A percentile compares a stretch with the other conserved stretches of the same genome.
Evolutionary conservation across 2,113 vertebrate species (phyloP).

Genomic region (Leptodactylus fuscus): DNA sequence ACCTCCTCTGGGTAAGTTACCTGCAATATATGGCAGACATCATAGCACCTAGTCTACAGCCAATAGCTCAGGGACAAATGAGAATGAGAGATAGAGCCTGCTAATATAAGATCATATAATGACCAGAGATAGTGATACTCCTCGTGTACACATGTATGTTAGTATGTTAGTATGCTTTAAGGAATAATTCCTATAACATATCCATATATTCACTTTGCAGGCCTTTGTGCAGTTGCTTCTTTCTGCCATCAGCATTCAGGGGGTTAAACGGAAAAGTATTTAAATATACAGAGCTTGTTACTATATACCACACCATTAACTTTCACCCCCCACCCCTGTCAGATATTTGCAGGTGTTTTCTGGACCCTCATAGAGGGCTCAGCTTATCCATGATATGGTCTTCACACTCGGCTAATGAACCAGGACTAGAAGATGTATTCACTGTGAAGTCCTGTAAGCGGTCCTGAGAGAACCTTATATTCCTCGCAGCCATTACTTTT

Average conservation of each 20-base stretch:
- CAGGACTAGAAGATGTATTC: conserved; percentile 18
- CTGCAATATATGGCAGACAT: too few species aligned
- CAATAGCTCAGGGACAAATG: too few species aligned
- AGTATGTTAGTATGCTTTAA: too few species aligned
- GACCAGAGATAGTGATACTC: too few species aligned
- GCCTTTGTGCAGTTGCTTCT: not conserved
- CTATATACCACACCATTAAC: conserved; percentile 34
- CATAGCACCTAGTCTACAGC: too few species aligned
- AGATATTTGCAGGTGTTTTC: conserved; percentile 36
- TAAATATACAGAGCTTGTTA: conserved; percentile 17
- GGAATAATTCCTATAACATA: not conserved
- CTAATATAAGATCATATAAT: too few species aligned
- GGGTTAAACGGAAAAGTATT: conserved; percentile 24
- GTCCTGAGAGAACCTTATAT: conserved; percentile 20
- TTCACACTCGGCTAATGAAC: conserved; percentile 23
- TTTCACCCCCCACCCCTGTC: conserved; percentile 39
- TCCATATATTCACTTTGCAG: not conserved
- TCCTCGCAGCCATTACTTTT: conserved; percentile 18
- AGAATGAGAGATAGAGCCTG: too few species aligned
- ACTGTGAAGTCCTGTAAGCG: conserved; percentile 3
- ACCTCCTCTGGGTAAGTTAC: too few species aligned
- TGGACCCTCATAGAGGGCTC: conserved; percentile 11
- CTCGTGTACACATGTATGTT: too few species aligned
- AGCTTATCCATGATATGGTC: conserved; percentile 31
- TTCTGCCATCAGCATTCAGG: not conserved